Conservation (phyloP, 1,140 invertebrate genomes). For the Stegodyphus dumicola region DNA sequence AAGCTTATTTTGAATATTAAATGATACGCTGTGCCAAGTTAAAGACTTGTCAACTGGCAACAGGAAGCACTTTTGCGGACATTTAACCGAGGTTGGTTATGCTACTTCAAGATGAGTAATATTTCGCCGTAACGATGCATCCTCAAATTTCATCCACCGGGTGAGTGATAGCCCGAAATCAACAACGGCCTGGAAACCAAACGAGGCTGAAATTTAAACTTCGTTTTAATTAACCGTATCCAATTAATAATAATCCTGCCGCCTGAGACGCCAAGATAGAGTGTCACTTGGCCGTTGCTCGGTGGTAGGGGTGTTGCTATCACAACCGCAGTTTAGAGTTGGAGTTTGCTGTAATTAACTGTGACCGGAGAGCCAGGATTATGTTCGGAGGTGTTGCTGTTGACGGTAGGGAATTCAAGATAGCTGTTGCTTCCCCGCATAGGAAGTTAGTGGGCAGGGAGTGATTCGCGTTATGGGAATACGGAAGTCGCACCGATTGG, state of each 20-base stretch:
- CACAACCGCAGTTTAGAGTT: not conserved
- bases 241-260: constrained; percentile 53
- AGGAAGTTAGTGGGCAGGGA: not conserved
- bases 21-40: too few relatives aligned
- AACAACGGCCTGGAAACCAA: not conserved
- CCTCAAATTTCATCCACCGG: not conserved
- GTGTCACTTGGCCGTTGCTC: constrained; percentile 8
- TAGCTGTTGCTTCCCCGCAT: too few relatives aligned
- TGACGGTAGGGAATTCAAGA: not conserved
- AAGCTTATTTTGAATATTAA: too few relatives aligned
- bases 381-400: not conserved
- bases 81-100: too few relatives aligned
- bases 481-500: not conserved
- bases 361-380: constrained; percentile 4
- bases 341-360: constrained; percentile 16
- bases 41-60: too few relatives aligned
- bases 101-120: too few relatives aligned
- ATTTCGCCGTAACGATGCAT: too few relatives aligned
- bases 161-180: not conserved
- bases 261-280: constrained; percentile 40
- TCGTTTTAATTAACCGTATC: constrained; percentile 35
- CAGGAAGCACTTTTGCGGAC: too few relatives aligned
- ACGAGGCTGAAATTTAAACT: constrained; percentile 31
- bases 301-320: constrained; percentile 2
- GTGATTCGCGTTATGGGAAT: not conserved